Percentiles rank a stretch among this genome's conserved stretches.
Conservation (phyloP, 1,140 invertebrate genomes). For the Eueides isabella region DNA sequence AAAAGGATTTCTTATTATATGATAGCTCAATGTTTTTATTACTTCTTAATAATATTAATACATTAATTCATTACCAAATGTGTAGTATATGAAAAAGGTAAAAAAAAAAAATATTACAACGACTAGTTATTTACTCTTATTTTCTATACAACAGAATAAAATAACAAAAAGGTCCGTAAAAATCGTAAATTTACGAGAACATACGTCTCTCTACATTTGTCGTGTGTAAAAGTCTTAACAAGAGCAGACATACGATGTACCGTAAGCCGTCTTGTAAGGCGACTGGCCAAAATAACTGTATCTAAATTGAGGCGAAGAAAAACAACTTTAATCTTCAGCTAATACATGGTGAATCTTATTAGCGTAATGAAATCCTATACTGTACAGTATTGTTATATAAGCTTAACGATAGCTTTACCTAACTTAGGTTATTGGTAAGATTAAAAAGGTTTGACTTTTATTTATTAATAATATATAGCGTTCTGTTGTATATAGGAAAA, state of each 20-base stretch:
- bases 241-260: constrained; percentile 60
- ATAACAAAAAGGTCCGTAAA: no score
- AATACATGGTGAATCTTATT: constrained; percentile 49
- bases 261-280: constrained; percentile 61
- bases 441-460: not conserved
- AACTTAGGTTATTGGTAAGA: not conserved
- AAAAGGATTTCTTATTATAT: not conserved
- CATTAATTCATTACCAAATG: no score
- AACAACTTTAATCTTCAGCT: constrained; percentile 35
- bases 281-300: constrained; percentile 67
- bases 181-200: not conserved
- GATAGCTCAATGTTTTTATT: not conserved
- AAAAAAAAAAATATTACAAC: no score
- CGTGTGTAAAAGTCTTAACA: constrained; percentile 33
- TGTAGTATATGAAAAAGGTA: no score
- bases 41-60: not conserved
- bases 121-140: no score
- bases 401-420: not conserved
- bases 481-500: not conserved
- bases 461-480: no score
- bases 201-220: not conserved
- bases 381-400: constrained; percentile 24
- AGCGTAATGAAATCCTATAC: constrained; percentile 45
- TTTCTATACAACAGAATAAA: no score
- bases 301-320: constrained; percentile 39